Percentiles rank a stretch among this genome's conserved stretches.
These are phyloP conservation scores for Mormyrus hasselquistii DNA, from an alignment of 2,797 vertebrate species.

Conservation along the genomic window DNA sequence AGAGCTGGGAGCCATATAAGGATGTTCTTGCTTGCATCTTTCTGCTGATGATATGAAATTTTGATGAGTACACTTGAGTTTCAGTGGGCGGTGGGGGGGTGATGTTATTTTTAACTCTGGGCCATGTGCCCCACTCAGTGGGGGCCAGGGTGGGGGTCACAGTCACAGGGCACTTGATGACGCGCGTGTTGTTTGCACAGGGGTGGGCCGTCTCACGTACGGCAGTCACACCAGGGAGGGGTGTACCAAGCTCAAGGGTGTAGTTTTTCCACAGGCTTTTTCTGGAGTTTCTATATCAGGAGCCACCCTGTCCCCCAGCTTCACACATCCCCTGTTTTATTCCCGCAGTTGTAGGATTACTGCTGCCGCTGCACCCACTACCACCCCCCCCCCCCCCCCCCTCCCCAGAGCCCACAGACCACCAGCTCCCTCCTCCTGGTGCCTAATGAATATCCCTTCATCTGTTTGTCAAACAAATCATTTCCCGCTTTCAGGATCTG, in stretches of 20 bases:
- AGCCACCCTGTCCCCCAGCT: neutral
- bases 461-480: neutral
- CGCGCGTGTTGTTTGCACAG: neutral
- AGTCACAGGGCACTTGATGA: neutral
- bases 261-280: neutral
- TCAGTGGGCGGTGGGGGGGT: neutral
- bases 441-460: neutral
- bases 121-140: neutral
- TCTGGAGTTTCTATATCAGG: constrained; percentile 8
- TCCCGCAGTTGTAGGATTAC: neutral
- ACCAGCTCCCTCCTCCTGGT: neutral
- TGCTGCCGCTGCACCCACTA: neutral
- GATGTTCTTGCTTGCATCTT: neutral
- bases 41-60: constrained; percentile 11
- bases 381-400: neutral
- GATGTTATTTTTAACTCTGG: neutral
- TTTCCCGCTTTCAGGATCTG: neutral
- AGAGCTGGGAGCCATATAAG: neutral
- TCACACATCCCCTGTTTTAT: neutral
- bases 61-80: constrained; percentile 10
- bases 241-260: neutral
- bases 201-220: neutral
- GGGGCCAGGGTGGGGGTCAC: neutral
- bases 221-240: neutral
- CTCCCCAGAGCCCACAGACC: neutral